These are phyloP conservation scores for Diprion similis DNA, from an alignment of 1,140 invertebrate genomes.

Conservation along the genomic window DNA sequence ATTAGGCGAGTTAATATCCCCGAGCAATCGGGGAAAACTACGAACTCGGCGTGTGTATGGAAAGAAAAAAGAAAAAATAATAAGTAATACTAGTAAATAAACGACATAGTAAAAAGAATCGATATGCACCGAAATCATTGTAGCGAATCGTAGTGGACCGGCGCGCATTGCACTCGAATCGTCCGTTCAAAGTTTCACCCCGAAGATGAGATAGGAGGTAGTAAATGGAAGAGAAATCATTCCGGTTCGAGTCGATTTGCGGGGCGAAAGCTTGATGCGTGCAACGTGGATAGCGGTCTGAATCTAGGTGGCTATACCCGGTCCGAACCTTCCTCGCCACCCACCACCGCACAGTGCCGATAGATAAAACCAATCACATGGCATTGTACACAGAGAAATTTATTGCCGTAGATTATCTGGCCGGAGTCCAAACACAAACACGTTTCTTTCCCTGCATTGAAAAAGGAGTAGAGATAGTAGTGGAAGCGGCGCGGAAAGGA, in stretches of 20 bases:
- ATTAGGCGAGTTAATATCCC: too few species aligned
- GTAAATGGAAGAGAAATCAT: constrained; percentile 1
- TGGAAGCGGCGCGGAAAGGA: neutral
- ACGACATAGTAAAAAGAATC: too few species aligned
- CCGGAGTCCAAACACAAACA: constrained; percentile 55
- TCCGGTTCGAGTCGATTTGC: constrained; percentile 7
- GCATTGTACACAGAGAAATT: constrained; percentile 55
- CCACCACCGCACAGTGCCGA: neutral
- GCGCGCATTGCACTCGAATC: too few species aligned
- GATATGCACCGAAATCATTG: too few species aligned
- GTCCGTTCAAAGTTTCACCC: too few species aligned
- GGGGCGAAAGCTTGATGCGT: constrained; percentile 25
- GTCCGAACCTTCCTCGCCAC: neutral
- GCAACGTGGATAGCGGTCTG: constrained; percentile 37
- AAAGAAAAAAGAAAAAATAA: too few species aligned
- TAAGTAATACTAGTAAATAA: too few species aligned
- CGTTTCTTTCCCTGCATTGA: constrained; percentile 41
- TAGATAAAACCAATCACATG: constrained; percentile 58
- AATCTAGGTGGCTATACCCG: neutral
- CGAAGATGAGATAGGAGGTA: neutral
- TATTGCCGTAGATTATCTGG: constrained; percentile 59
- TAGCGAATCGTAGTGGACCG: too few species aligned
- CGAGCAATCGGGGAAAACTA: too few species aligned
- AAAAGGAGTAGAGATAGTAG: neutral
- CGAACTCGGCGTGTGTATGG: too few species aligned